Conservation (phyloP, 1,140 invertebrate genomes). For the Zophobas atratus region DNA sequence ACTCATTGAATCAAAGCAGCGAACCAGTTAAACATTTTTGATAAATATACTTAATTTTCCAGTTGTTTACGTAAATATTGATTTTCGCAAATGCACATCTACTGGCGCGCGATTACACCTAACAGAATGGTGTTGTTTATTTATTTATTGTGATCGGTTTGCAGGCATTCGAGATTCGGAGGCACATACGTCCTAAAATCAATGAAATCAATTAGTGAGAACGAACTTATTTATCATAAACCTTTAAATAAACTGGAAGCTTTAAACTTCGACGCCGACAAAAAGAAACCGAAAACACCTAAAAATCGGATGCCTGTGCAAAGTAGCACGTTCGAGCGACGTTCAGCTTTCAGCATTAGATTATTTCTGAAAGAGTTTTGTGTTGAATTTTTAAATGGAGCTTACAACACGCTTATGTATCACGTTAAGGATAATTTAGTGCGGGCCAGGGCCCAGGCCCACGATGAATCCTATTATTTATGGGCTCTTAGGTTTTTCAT, state of each 20-base stretch:
- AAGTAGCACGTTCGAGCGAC: constrained; percentile 72
- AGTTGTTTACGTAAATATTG: too few relatives aligned
- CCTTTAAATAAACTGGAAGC: constrained; percentile 82
- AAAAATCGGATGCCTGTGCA: constrained; percentile 78
- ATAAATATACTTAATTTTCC: not conserved
- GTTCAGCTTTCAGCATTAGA: constrained; percentile 86
- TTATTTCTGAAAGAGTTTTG: constrained; percentile 96
- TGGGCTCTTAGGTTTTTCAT: constrained; percentile 97
- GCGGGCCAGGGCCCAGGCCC: constrained; percentile 74
- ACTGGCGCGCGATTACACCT: not conserved
- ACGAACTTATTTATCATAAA: constrained; percentile 91
- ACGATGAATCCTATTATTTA: constrained; percentile 95
- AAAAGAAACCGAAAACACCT: constrained; percentile 77
- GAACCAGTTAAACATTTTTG: constrained; percentile 2
- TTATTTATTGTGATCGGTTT: constrained; percentile 54
- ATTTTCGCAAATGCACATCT: not conserved
- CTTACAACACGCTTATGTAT: constrained; percentile 94
- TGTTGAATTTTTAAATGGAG: constrained; percentile 90
- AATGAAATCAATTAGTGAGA: constrained; percentile 94
- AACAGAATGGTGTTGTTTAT: constrained; percentile 3
- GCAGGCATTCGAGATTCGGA: constrained; percentile 91
- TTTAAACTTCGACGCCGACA: constrained; percentile 84
- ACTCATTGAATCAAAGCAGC: not conserved
- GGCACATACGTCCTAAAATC: constrained; percentile 94
- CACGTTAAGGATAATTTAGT: constrained; percentile 81